A percentile compares a stretch with the other conserved stretches of the same genome.
Evolutionary conservation across 2,113 vertebrate genomes (phyloP).

Genomic region (Scomber scombrus): DNA sequence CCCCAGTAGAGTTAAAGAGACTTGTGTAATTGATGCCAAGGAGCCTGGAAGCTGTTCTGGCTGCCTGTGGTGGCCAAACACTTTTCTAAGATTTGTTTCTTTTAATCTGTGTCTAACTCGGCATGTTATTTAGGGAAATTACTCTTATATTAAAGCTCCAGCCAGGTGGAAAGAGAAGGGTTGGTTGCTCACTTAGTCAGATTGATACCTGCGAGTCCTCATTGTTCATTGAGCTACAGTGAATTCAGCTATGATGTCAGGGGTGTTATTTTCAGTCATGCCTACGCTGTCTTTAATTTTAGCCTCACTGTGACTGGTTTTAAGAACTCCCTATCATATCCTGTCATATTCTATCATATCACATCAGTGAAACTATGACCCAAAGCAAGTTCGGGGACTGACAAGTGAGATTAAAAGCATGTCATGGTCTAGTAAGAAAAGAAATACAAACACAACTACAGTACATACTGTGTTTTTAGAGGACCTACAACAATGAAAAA

Average conservation of each 20-base stretch:
- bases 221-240: background rate
- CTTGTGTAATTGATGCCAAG: no score
- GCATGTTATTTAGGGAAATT: no score
- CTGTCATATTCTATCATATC: no score
- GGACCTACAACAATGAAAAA: conserved; percentile 37
- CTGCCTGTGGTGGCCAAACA: conserved; percentile 2
- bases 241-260: conserved; percentile 3
- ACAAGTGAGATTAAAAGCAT: background rate
- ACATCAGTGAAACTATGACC: background rate
- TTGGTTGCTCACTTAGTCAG: conserved; percentile 13
- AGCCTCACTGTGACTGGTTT: background rate
- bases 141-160: no score
- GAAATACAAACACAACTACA: background rate
- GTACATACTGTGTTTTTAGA: conserved; percentile 22
- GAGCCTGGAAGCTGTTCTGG: background rate
- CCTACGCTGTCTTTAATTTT: background rate
- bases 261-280: background rate
- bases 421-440: conserved; percentile 3
- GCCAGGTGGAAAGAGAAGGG: background rate
- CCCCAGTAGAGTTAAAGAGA: background rate
- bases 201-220: conserved; percentile 12
- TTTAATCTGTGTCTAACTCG: conserved; percentile 13
- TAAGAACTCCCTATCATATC: background rate
- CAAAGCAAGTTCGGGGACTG: background rate
- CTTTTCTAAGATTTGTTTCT: background rate